Evolutionary conservation across 2,888 invertebrate species (phyloP), one percentile per base, ranked within the genome.

Genomic region (Drosophila quinaria): DNA sequence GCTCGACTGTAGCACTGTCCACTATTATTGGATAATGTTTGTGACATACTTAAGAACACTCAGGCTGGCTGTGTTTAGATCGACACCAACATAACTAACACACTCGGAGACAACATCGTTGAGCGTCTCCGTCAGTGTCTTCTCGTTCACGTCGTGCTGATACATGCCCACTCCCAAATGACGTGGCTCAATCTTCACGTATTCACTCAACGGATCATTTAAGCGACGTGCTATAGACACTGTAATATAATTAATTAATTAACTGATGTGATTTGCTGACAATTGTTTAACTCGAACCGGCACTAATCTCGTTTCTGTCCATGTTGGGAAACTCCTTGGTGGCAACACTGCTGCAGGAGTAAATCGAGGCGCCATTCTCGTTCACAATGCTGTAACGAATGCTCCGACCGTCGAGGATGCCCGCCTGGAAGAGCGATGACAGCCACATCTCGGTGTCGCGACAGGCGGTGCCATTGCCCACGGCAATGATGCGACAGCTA

Each of bases 81-180:
- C 98, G 0, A 98, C 97, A 0, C 98, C 98, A 0, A 98, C 97
- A 92, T 97, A 97, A 92, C 98, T 98, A 17, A 98, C 98, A 83
- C 97, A 97, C 90, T 98, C 98, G 49, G 96, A 96, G 0, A 98
- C 96, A 0, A 97, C 96, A 80, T 96, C 95, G 78, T 96, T 96
- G 17, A 98, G 93, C 0, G 96, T 95, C 3, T 95, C 93, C 11
- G 94, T 95, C 1, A 98, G 92, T 91, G 95, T 94, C 85, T 96
- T 96, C 75, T 96, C 95, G 9, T 96, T 95, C 25, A 98, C 94
- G 90, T 98, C 98, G 89, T 98, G 98, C 92, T 98, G 97, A 91
- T 98, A 98, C 95, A 98, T 96, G n/a, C 98, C 98, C 4, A 98
- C 96, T 0, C 98, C 98, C 71, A 98, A 94, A 93, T 98, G 97